Base-by-base conservation (phyloP, 2,797 vertebrate genomes). In the Ctenopoma multispine region DNA sequence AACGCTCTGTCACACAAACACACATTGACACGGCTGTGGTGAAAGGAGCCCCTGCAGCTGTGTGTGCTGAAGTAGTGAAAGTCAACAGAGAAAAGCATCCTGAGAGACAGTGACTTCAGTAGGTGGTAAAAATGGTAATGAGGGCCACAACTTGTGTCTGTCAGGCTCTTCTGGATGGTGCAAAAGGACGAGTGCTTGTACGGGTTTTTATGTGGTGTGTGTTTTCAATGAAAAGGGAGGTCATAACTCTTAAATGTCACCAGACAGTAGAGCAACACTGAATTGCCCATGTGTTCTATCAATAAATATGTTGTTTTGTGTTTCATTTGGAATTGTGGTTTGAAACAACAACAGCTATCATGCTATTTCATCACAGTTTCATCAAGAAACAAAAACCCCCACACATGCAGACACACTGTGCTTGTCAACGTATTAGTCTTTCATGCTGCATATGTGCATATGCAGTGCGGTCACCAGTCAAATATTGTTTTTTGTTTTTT, bases 351-450 rank as follows among this genome's bases (percentile, higher is more conserved):
- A 53, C 53, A 7, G 17, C 69, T 73, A 72, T 83, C 72, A 20
- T 1, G 13, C 41, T 18, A 23, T 88, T 85, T 86, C 84, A 82
- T 80, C 78, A 69, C 46, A 48, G 31, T 82, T 86, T 80, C 75
- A 79, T 75, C 70, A 73, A 74, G 49, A 82, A 67, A 60, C 46
- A 76, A 68, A 82, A 38, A 62, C 60, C 50, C 47, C 23, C 70
- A 59, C 67, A 72, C 69, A 63, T 0, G 12, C 44, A 62, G 13
- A 56, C 20, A 54, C 18, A 18, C 58, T 53, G 31, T 4, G 41
- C 70, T 65, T 51, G 62, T 78, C 69, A 69, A 68, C 70, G 77
- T 47, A 85, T 79, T 75, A 80, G 67, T 55, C 69, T 79, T 83
- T 80, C 34, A 43, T 63, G 29, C 65, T 43, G 50, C 24, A 43